phyloP scores from a whole-genome alignment of 2,888 invertebrate species.

The Cremastobaeus sp. region DNA sequence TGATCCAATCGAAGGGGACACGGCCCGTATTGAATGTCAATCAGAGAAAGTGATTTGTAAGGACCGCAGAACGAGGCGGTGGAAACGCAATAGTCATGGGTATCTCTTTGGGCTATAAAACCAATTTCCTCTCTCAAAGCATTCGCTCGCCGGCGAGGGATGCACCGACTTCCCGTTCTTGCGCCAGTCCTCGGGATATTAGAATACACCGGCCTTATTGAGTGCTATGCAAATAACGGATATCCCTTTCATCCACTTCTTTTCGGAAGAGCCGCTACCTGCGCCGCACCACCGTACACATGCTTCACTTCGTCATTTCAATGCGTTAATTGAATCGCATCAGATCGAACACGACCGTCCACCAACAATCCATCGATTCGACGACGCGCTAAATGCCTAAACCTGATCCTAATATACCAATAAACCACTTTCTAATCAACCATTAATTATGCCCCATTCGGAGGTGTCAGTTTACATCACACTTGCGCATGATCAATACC shows the following conservation, averaged over 20 bases:
- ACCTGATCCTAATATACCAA: no score
- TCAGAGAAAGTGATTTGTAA: constrained; percentile 78
- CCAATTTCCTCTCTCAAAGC: constrained; percentile 73
- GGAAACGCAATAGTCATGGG: constrained; percentile 60
- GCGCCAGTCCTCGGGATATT: constrained; percentile 63
- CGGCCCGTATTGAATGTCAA: constrained; percentile 75
- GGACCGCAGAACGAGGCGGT: constrained; percentile 44
- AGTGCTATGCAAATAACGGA: constrained; percentile 59
- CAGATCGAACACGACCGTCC: no score
- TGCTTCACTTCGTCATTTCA: constrained; percentile 11
- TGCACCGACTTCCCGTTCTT: constrained; percentile 70
- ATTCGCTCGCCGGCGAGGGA: constrained; percentile 59
- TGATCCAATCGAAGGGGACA: constrained; percentile 69
- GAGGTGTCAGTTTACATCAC: no score
- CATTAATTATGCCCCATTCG: no score
- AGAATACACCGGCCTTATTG: constrained; percentile 33
- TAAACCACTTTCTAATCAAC: no score
- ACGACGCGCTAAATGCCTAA: no score
- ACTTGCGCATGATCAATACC: no score
- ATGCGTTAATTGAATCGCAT: constrained; percentile 47
- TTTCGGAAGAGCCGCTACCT: constrained; percentile 40
- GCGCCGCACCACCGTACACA: constrained; percentile 20
- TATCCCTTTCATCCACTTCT: constrained; percentile 49
- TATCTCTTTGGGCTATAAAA: constrained; percentile 71
- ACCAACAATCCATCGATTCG: no score